Percentiles rank a stretch among this genome's conserved stretches.
These are phyloP conservation scores for Emys orbicularis DNA, from an alignment of 2,797 vertebrate species.

Conservation along the genomic window DNA sequence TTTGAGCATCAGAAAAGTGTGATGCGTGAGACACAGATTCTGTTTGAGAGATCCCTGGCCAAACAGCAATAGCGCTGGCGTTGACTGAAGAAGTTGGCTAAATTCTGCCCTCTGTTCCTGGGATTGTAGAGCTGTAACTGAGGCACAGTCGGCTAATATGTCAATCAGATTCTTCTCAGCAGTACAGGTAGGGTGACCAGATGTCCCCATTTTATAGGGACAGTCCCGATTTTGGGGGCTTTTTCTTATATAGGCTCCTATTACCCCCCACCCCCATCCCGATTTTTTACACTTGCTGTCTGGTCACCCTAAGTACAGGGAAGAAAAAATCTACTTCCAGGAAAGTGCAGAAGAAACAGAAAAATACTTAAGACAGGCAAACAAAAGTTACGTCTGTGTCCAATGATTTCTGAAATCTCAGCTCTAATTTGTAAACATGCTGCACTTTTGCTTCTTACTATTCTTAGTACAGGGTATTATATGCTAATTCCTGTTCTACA, in stretches of 20 bases:
- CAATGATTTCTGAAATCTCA: background rate
- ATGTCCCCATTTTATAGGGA: no score
- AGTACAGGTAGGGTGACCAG: no score
- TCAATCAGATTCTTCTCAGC: background rate
- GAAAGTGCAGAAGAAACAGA: background rate
- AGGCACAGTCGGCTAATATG: background rate
- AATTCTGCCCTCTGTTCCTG: background rate
- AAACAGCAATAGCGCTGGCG: background rate
- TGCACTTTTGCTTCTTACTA: background rate
- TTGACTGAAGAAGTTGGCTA: background rate
- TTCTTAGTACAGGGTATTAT: background rate
- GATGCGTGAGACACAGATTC: background rate
- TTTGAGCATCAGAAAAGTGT: background rate
- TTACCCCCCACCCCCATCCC: no score
- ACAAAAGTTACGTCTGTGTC: background rate
- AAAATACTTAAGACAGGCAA: background rate
- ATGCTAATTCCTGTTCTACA: slow-evolving; percentile 38
- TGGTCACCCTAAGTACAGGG: no score
- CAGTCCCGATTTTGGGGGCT: no score
- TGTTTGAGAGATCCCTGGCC: background rate
- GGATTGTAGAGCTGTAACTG: background rate
- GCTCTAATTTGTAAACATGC: background rate
- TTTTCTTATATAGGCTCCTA: no score
- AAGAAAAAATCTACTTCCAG: slow-evolving; percentile 12
- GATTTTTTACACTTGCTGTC: no score